Base-by-base conservation (phyloP, 2,113 vertebrate species). In the Anthoscopus minutus region DNA sequence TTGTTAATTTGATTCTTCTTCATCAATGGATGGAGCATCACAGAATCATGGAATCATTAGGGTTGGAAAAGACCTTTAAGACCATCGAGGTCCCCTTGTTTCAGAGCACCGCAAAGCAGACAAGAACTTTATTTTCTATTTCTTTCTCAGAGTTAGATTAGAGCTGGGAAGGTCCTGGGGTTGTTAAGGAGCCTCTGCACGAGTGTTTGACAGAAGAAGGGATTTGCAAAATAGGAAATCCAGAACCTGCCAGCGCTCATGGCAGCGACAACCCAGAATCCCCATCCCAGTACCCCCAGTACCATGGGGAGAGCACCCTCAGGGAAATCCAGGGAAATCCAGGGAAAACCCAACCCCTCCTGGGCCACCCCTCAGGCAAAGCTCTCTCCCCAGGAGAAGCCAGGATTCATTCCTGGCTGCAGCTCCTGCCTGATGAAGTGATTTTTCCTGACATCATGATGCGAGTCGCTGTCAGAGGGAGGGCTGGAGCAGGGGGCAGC, bases 181-280 rank as follows among this genome's bases (percentile, higher is more conserved):
- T 2, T 58, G 30, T 25, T 28, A 5, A 66, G 25, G 51, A n/a
- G 2, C 3, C 7, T 40, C 60, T 19, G 23, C 7, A 23, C 0
- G 0, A 42, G 8, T 2, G 13, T 30, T 64, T 35, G 23, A 27
- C 2, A 7, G 38, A 30, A 40, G 25, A 1, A 35, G 71, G 22
- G 60, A 3, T 71, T n/a, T 77, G 11, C 58, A 2, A 45, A 58
- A 37, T 1, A 10, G 0, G 28, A 50, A 19, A n/a, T 6, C 35
- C 50, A 69, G 72, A 30, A 57, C 4, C 37, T 4, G 11, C 30
- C 51, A 22, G 2, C 10, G 35, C 21, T 35, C 22, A 9, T 2
- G 37, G n/a, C 38, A 48, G 42, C 4, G 33, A 12, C 27, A 25
- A 35, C 13, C 24, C 4, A 18, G 38, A 50, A n/a, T 25, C 56